Evolutionary conservation across 2,888 invertebrate genomes (phyloP).

Genomic region (Sussaba pulchella): DNA sequence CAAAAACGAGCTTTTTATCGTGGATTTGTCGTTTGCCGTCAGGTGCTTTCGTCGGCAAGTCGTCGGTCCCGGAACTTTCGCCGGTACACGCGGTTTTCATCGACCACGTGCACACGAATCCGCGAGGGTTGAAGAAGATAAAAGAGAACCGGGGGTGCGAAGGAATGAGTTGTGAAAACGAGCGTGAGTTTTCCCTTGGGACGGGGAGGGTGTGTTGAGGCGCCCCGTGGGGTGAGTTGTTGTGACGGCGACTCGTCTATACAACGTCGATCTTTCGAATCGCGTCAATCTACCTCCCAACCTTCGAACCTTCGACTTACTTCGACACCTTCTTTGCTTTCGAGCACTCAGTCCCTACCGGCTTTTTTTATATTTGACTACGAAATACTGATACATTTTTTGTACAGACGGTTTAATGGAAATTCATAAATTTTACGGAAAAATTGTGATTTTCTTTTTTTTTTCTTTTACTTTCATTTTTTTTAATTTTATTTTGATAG

Average conservation of each 20-base stretch:
- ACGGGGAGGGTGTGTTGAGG: slow-evolving; percentile 80
- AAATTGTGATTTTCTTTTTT: too few species aligned
- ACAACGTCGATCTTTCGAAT: slow-evolving; percentile 75
- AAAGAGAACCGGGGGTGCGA: slow-evolving; percentile 57
- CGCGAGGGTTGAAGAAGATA: slow-evolving; percentile 51
- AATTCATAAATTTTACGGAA: too few species aligned
- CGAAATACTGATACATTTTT: too few species aligned
- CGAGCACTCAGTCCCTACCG: too few species aligned
- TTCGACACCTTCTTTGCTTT: slow-evolving; percentile 25
- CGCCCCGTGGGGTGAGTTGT: slow-evolving; percentile 76
- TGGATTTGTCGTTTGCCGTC: slow-evolving; percentile 42
- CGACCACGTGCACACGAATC: slow-evolving; percentile 15
- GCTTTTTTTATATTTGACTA: too few species aligned
- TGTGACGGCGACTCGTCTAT: slow-evolving; percentile 80
- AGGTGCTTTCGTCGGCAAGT: slow-evolving; percentile 42
- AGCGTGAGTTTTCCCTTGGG: slow-evolving; percentile 76
- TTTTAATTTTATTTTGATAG: too few species aligned
- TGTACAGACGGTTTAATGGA: too few species aligned
- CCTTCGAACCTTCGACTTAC: slow-evolving; percentile 63
- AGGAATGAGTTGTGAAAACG: slow-evolving; percentile 73
- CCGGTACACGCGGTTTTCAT: slow-evolving; percentile 18
- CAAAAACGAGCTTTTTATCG: too few species aligned
- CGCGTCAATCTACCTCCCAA: slow-evolving; percentile 76
- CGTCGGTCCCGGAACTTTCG: slow-evolving; percentile 14
- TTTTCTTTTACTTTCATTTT: too few species aligned